Percentiles rank a stretch among this genome's conserved stretches.
Evolutionary conservation across 2,113 vertebrate species (phyloP).

Genomic region (Melanotaenia duboulayi): DNA sequence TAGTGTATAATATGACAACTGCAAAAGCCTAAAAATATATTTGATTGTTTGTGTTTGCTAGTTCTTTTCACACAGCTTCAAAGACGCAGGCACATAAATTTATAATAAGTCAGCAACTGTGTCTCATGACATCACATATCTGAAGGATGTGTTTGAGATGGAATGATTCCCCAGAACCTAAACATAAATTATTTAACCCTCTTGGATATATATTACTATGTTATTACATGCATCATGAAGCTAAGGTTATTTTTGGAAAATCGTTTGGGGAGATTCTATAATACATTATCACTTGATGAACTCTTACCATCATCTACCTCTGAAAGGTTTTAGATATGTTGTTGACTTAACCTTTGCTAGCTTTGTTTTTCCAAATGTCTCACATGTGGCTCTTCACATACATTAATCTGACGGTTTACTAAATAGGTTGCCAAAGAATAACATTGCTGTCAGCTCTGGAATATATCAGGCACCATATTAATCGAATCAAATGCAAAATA

Average conservation of each 20-base stretch:
- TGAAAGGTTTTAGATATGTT: no score
- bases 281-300: background rate
- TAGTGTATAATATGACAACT: background rate
- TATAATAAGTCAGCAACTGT: background rate
- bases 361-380: no score
- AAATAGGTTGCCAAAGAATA: background rate
- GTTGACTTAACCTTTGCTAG: no score
- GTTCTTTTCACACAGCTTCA: background rate
- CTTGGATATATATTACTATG: background rate
- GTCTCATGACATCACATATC: background rate
- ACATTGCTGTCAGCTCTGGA: background rate
- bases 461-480: constrained; percentile 1
- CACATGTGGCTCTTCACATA: background rate
- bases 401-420: background rate
- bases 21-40: background rate
- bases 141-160: background rate
- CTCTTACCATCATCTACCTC: no score
- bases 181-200: constrained; percentile 5
- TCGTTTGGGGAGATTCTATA: background rate
- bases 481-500: background rate
- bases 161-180: background rate
- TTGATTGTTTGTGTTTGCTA: background rate
- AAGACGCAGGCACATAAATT: background rate
- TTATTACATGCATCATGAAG: background rate
- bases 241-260: background rate